These are phyloP conservation scores for Seira sanloemensis DNA, from an alignment of 2,888 invertebrate genomes.

Conservation along the genomic window DNA sequence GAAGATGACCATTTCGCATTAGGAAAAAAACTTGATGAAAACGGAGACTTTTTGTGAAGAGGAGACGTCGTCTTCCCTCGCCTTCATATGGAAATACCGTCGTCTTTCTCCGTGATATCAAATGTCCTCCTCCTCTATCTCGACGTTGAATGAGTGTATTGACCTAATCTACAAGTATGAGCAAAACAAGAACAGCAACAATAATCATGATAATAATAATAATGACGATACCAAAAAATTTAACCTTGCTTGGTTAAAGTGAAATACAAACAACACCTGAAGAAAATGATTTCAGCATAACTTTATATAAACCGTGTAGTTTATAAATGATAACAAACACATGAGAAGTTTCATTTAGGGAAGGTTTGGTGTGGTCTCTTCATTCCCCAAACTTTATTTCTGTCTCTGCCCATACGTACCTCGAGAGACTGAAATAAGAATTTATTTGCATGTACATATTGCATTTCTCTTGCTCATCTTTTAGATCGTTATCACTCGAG, in stretches of 20 bases:
- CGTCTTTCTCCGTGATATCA: constrained; percentile 59
- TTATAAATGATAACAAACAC: constrained; percentile 8
- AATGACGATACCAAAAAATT: constrained; percentile 4
- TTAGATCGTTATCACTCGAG: constrained; percentile 56
- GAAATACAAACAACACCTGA: background rate
- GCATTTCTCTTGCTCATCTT: constrained; percentile 39
- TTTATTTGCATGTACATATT: constrained; percentile 58
- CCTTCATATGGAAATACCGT: constrained; percentile 19
- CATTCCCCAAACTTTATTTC: background rate
- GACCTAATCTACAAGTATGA: constrained; percentile 53
- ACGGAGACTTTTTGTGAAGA: background rate
- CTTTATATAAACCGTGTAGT: background rate
- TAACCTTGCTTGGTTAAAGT: background rate
- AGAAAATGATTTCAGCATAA: background rate
- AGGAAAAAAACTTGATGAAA: background rate
- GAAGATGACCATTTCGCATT: constrained; percentile 7
- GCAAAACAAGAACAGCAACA: constrained; percentile 22
- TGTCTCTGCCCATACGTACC: constrained; percentile 6
- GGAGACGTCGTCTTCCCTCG: background rate
- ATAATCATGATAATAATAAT: constrained; percentile 42
- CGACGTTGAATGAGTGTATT: constrained; percentile 59
- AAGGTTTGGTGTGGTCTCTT: constrained; percentile 48
- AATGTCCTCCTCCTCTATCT: constrained; percentile 63
- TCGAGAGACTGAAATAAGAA: background rate
- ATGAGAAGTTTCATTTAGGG: constrained; percentile 31